Base-by-base conservation (phyloP, 1,140 invertebrate species). In the Drosophila varians region DNA sequence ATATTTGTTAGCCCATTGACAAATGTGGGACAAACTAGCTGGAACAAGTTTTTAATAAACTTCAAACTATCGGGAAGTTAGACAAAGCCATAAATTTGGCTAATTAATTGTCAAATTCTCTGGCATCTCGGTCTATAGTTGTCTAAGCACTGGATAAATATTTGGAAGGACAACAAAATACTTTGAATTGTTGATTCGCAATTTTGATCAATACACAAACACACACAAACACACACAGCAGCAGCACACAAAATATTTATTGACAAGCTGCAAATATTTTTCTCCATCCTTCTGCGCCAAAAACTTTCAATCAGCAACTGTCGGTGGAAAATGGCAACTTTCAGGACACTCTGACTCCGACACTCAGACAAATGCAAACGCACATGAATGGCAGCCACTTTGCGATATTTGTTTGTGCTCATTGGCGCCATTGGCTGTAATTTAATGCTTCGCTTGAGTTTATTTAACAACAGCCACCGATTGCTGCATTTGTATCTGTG, bases 371-470 rank as follows among this genome's bases (percentile, higher is more conserved):
- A 18, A 42, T 26, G 34, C 42, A 25, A 34, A 47, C 38, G 7
- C 28, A 36, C 43, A 45, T 28, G 56, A 36, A 23, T 42, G 19
- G 46, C 21, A 42, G 19, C 34, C 54, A 74, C n/a, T 69, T 52
- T 55, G 47, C 7, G 8, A 23, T 47, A 60, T 75, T 57, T 74
- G 52, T 73, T 74, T 77, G 49, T 74, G 71, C 72, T 75, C 72
- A 70, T 74, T 69, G 77, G 68, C 74, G 70, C 66, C 76, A 76
- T 46, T 82, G 76, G 75, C 77, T 64, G 77, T 83, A 83, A 83
- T 83, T 83, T 83, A 83, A 83, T 83, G 78, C 78, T 65, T 77
- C 64, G 64, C 77, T 83, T 83, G 78, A 83, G 78, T 74, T 83
- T 83, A 62, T 72, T 83, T 54, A 82, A 74, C 77, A 77, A 57